Conservation (phyloP, 92 coral and sea anemone genomes). For the Parazoanthus swiftii region DNA sequence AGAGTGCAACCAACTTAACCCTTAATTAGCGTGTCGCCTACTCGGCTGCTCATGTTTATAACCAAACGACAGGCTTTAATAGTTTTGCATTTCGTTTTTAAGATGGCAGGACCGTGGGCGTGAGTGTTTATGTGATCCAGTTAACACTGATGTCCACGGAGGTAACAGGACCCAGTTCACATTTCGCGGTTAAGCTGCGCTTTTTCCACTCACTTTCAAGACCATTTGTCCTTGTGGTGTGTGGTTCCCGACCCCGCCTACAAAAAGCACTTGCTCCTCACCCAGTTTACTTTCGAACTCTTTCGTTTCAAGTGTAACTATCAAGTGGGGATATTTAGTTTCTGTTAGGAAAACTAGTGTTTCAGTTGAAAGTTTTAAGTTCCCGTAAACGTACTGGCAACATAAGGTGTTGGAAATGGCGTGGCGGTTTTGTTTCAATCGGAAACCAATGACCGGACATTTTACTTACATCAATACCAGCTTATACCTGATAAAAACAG, state of each 20-base stretch:
- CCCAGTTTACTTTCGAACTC: too few species aligned
- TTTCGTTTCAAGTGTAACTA: too few species aligned
- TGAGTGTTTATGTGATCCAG: constrained; percentile 32
- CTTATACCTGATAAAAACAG: not conserved
- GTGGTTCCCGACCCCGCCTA: constrained; percentile 6
- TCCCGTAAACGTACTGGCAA: not conserved
- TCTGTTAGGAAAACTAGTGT: not conserved
- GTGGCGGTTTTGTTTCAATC: not conserved
- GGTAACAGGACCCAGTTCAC: not conserved
- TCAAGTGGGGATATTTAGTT: not conserved
- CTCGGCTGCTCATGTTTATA: not conserved
- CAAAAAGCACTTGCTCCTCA: too few species aligned
- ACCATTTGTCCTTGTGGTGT: constrained; percentile 6
- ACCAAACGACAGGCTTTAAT: not conserved
- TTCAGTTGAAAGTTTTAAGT: not conserved
- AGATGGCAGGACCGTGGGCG: not conserved
- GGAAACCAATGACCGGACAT: not conserved
- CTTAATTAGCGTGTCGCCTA: not conserved
- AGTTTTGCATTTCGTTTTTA: not conserved
- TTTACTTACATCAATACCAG: not conserved
- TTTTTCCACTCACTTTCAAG: constrained; percentile 3
- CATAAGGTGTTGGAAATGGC: not conserved
- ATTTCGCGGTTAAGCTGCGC: not conserved
- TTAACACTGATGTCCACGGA: not conserved
- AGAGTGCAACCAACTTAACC: not conserved